Base-by-base conservation (phyloP, 2,888 invertebrate species). In the Euclidia mi region DNA sequence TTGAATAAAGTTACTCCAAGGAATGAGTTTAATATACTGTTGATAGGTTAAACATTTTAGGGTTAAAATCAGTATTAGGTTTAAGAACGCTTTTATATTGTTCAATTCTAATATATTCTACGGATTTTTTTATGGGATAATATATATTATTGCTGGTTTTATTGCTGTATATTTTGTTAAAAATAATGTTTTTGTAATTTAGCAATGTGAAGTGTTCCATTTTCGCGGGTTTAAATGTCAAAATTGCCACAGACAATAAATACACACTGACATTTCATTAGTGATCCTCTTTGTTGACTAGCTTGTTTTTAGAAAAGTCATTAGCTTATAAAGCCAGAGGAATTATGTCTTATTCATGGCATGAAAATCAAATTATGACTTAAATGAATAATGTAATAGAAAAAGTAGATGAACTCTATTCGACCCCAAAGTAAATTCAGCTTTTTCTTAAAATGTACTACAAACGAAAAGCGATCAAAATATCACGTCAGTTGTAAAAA, bases 1-100 rank as follows among this genome's bases (percentile, higher is more conserved):
- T 61, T 48, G 41, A 25, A 56, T 9, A 58, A 57, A 49, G 63
- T 69, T 71, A 71, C 49, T 63, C 56, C 53, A 49, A 56, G 37
- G 58, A 49, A 66, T 66, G 44, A 66, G 63, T 64, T 71, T 56
- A 65, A 65, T 63, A 55, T 49, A 66, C 50, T 67, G 71, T 72
- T 70, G 40, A 57, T 67, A 72, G 65, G 56, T 57, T 72, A 61
- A 64, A 58, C 51, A 61, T 56, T 55, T 15, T 72, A 72, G 59
- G 59, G 56, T 63, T 72, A 71, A 51, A 58, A 55, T 58, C 56
- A 56, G 64, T 70, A 71, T 70, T 72, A 72, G 70, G 61, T 70
- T 72, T 67, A 70, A 49, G 44, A 52, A 38, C 46, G 72, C 72
- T 72, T 72, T 67, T 65, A 45, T 72, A 71, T 61, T 17, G 45